Conservation (phyloP, 2,113 vertebrate genomes). For the human region DNA sequence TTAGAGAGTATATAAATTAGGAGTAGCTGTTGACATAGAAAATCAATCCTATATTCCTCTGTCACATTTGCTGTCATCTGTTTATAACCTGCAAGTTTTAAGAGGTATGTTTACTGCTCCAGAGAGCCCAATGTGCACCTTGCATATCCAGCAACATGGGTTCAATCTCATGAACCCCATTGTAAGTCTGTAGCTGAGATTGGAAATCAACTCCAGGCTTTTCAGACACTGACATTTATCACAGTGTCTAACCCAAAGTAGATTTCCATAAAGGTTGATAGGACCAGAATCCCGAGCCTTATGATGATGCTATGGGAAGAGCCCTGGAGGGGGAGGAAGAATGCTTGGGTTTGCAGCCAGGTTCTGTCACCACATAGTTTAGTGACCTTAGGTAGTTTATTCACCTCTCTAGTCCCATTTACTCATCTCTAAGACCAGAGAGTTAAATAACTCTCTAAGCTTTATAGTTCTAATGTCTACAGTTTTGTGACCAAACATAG, state of each 20-base stretch:
- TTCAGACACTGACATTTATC: too few relatives aligned
- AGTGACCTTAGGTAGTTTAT: neutral
- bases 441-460: neutral
- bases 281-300: neutral
- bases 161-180: neutral
- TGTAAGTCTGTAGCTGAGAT: neutral
- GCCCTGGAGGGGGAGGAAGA: neutral
- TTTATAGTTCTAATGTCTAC: neutral
- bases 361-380: neutral
- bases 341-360: neutral
- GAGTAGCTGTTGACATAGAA: conserved; percentile 19
- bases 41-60: conserved; percentile 1
- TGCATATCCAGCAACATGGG: neutral
- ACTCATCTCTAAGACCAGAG: neutral
- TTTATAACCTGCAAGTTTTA: neutral
- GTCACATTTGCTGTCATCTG: conserved; percentile 9
- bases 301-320: neutral
- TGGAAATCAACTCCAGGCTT: neutral
- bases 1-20: neutral
- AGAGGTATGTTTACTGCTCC: neutral
- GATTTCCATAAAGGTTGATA: neutral
- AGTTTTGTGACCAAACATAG: neutral
- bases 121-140: neutral
- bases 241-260: neutral
- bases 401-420: neutral